Evolutionary conservation across 2,113 vertebrate genomes (phyloP).

Genomic region (Xerus inauris): DNA sequence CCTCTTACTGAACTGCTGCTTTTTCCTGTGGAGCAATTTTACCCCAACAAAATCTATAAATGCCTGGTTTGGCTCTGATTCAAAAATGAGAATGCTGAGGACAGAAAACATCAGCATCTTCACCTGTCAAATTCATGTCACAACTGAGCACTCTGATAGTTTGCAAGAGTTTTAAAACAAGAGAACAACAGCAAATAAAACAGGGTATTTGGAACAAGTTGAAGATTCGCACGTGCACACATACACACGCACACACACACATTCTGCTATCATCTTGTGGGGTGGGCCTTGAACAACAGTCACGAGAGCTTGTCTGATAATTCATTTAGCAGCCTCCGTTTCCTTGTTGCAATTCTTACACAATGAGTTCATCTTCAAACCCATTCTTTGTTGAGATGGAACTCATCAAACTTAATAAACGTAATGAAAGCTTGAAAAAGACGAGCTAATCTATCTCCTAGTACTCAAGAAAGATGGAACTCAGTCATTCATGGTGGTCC

Average conservation of each 20-base stretch:
- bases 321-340: background rate
- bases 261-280: background rate
- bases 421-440: background rate
- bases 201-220: background rate
- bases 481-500: background rate
- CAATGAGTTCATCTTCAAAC: background rate
- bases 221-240: background rate
- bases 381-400: slow-evolving; percentile 29
- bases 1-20: background rate
- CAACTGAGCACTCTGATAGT: background rate
- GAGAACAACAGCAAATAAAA: slow-evolving; percentile 6
- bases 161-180: slow-evolving; percentile 5
- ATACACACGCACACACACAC: background rate
- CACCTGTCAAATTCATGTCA: background rate
- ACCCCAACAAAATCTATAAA: slow-evolving; percentile 20
- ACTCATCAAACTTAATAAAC: slow-evolving; percentile 34
- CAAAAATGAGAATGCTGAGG: background rate
- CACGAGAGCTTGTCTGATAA: background rate
- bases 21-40: slow-evolving; percentile 8
- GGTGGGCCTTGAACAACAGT: background rate
- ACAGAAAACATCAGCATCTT: slow-evolving; percentile 42
- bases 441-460: background rate
- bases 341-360: background rate
- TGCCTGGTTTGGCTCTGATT: slow-evolving; percentile 49
- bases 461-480: background rate